These are phyloP conservation scores for Aphidoletes aphidimyza DNA, from an alignment of 2,888 invertebrate species.

Conservation along the genomic window DNA sequence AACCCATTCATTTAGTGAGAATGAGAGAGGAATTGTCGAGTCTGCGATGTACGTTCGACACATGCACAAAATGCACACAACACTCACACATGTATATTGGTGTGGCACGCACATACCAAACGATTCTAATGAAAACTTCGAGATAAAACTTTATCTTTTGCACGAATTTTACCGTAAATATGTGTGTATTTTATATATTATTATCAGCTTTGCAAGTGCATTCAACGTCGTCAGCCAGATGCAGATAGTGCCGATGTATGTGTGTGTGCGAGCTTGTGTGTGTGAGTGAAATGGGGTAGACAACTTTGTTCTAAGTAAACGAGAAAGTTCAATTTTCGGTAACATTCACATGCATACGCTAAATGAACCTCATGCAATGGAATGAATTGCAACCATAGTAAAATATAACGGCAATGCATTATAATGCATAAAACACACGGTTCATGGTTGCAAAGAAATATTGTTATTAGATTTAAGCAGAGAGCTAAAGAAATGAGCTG, in stretches of 20 bases:
- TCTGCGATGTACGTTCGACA: not conserved
- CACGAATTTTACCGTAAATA: slow-evolving; percentile 53
- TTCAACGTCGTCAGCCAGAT: not conserved
- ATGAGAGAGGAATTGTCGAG: not conserved
- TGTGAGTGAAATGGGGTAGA: not conserved
- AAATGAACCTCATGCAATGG: not conserved
- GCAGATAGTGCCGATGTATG: not conserved
- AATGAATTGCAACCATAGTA: not conserved
- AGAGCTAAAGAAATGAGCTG: not conserved
- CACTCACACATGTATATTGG: not conserved
- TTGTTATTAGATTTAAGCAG: slow-evolving; percentile 44
- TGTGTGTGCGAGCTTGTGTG: not conserved
- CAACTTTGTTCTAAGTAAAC: slow-evolving; percentile 48
- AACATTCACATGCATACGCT: not conserved
- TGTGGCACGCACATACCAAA: not conserved
- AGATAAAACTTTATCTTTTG: slow-evolving; percentile 52
- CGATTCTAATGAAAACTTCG: slow-evolving; percentile 32
- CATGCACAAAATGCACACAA: not conserved
- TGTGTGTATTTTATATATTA: slow-evolving; percentile 53
- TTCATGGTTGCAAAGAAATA: slow-evolving; percentile 52
- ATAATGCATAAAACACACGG: slow-evolving; percentile 50
- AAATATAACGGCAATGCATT: not conserved
- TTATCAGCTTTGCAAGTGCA: slow-evolving; percentile 45
- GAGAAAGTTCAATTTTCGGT: slow-evolving; percentile 53
- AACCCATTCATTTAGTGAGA: not conserved